Percentiles rank a stretch among this genome's conserved stretches.
These are phyloP conservation scores for Drosophila micromelanica DNA, from an alignment of 1,140 invertebrate species.

Conservation along the genomic window DNA sequence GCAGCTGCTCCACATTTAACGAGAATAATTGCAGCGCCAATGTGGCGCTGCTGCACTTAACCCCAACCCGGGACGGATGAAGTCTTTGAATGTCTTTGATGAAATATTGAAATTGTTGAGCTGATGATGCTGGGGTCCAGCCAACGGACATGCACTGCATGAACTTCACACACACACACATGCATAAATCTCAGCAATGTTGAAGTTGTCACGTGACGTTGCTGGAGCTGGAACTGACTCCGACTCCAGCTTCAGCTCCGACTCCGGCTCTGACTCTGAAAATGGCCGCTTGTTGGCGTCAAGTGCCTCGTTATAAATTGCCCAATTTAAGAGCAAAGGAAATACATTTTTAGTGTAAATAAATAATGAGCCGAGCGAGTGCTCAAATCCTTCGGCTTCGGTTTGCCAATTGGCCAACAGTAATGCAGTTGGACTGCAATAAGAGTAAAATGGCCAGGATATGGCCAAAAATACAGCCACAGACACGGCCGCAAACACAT, in stretches of 20 bases:
- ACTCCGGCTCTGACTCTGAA: conserved; percentile 7
- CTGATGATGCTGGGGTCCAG: conserved; percentile 60
- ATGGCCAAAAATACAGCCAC: too few species aligned
- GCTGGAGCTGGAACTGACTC: conserved; percentile 4
- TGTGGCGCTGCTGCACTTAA: conserved; percentile 78
- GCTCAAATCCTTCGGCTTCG: conserved; percentile 12
- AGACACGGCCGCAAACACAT: too few species aligned
- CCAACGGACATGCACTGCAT: conserved; percentile 47
- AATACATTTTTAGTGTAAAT: conserved; percentile 79
- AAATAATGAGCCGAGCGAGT: conserved; percentile 67
- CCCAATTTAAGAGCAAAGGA: conserved; percentile 73
- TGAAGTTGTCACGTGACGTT: conserved; percentile 59
- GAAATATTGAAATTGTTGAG: conserved; percentile 80
- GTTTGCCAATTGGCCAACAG: conserved; percentile 35
- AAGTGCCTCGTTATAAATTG: conserved; percentile 81
- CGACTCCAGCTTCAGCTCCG: too few species aligned
- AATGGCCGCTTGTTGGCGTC: conserved; percentile 56
- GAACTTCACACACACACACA: conserved; percentile 34
- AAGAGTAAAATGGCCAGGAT: background rate
- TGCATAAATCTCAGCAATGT: conserved; percentile 45
- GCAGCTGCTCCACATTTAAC: conserved; percentile 71
- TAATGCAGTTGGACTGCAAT: conserved; percentile 38
- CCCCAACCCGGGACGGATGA: conserved; percentile 27
- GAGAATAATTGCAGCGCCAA: conserved; percentile 81
- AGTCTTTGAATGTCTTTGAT: conserved; percentile 79